Conservation (phyloP, 2,113 vertebrate genomes). For the Sminthopsis crassicaudata region DNA sequence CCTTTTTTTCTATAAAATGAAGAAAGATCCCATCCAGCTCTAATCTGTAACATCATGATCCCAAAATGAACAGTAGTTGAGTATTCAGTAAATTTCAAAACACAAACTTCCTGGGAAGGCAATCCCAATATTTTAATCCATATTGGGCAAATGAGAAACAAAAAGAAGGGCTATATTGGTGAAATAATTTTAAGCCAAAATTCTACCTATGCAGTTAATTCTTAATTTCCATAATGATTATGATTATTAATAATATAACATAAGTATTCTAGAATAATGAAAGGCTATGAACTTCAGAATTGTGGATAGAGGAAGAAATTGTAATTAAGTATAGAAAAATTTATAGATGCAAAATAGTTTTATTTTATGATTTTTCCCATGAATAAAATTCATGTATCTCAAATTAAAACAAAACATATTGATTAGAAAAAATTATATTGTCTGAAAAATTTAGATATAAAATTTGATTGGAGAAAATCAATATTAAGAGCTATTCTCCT, state of each 20-base stretch:
- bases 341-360: not conserved
- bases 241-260: not conserved
- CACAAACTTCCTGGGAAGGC: not conserved
- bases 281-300: not conserved
- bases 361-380: not conserved
- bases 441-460: not conserved
- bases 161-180: not conserved
- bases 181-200: not conserved
- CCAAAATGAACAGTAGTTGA: not conserved
- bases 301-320: not conserved
- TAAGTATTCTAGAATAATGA: not conserved
- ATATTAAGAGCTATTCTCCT: not conserved
- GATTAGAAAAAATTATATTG: not conserved
- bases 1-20: not conserved
- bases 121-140: not conserved
- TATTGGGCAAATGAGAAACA: not conserved
- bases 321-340: not conserved
- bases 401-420: not conserved
- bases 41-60: not conserved
- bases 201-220: not conserved
- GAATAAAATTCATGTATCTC: not conserved
- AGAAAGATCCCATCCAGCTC: not conserved
- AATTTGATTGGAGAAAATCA: not conserved
- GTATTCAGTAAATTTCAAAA: not conserved
- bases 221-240: not conserved